Evolutionary conservation across 2,113 vertebrate genomes (phyloP).

Genomic region (Tinamus guttatus): DNA sequence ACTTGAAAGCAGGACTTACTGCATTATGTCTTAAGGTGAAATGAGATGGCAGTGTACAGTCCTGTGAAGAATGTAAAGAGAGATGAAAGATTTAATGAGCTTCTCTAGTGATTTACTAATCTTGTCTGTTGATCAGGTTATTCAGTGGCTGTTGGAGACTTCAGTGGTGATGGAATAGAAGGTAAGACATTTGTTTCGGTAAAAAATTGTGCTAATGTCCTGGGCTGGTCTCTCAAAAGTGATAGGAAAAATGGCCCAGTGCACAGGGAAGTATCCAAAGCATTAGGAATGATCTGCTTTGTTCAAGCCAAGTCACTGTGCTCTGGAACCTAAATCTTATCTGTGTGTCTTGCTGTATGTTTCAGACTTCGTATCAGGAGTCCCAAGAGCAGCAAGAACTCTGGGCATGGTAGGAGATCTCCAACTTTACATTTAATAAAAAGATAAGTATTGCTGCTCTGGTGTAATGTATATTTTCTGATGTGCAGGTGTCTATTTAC

Average conservation of each 20-base stretch:
- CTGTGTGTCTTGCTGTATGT: neutral
- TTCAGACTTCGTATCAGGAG: slow-evolving; percentile 93
- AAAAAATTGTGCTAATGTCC: neutral
- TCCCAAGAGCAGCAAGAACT: slow-evolving; percentile 93
- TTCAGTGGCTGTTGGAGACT: slow-evolving; percentile 93
- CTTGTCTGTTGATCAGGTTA: slow-evolving; percentile 83
- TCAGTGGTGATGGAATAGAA: slow-evolving; percentile 88
- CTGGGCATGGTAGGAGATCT: slow-evolving; percentile 89
- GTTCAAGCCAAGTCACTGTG: neutral
- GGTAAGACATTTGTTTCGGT: slow-evolving; percentile 77
- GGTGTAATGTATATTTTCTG: slow-evolving; percentile 6
- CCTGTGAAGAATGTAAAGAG: neutral
- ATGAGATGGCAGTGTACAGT: neutral
- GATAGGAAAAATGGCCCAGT: neutral
- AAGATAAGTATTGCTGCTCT: fast-evolving
- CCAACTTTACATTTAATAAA: neutral
- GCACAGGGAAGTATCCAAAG: neutral
- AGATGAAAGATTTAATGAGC: neutral
- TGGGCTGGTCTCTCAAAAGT: neutral
- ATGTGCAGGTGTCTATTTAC: slow-evolving; percentile 91
- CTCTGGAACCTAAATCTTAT: neutral
- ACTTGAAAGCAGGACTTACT: neutral
- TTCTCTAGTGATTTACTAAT: neutral
- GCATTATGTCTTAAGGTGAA: neutral
- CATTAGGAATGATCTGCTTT: neutral